phyloP scores from a whole-genome alignment of 2,113 vertebrate species.

The Dicaeum eximium region DNA sequence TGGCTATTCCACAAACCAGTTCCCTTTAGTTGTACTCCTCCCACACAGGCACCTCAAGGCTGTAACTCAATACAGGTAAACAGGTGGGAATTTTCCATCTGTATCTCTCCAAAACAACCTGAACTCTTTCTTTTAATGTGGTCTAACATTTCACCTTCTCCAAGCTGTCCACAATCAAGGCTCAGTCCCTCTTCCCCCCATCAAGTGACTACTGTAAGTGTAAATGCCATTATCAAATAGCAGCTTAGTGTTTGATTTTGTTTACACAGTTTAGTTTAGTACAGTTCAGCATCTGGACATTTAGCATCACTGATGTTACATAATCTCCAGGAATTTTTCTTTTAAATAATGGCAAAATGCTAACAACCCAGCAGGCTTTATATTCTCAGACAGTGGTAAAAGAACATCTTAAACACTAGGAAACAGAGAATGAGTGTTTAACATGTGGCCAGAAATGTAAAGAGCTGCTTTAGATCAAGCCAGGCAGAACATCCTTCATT shows the following conservation, averaged over 20 bases:
- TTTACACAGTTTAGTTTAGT: background rate
- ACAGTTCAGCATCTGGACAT: background rate
- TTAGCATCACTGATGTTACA: background rate
- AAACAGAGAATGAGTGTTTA: background rate
- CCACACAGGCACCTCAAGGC: background rate
- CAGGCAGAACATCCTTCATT: background rate
- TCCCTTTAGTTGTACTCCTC: background rate
- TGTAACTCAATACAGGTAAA: conserved; percentile 14
- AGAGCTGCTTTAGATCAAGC: background rate
- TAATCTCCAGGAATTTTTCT: background rate
- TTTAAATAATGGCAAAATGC: background rate
- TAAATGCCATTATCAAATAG: background rate
- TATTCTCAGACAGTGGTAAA: background rate
- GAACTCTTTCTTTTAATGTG: background rate
- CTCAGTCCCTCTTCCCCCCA: background rate
- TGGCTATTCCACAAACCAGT: background rate
- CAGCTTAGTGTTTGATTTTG: background rate
- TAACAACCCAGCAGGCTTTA: background rate
- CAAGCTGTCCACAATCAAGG: background rate
- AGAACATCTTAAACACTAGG: background rate
- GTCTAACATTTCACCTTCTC: background rate
- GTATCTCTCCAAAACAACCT: background rate
- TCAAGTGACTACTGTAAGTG: background rate
- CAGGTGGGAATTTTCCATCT: conserved; percentile 9
- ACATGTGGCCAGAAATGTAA: background rate